Conservation (phyloP, 2,888 invertebrate genomes). For the Oscheius sp. region DNA sequence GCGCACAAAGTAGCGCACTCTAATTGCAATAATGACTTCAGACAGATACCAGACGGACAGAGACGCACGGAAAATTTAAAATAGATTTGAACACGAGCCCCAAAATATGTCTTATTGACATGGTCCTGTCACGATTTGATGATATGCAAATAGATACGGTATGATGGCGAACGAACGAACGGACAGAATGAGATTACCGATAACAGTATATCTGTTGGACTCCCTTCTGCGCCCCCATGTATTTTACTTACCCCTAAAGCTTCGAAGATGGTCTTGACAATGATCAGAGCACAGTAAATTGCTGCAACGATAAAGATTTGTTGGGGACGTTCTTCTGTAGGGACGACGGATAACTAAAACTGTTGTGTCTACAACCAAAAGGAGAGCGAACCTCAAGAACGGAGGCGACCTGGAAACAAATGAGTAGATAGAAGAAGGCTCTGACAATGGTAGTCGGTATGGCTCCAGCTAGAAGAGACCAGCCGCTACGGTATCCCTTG, state of each 20-base stretch:
- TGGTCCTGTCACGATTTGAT: too few relatives aligned
- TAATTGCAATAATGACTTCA: too few relatives aligned
- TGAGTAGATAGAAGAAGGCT: constrained; percentile 67
- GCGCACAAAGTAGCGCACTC: too few relatives aligned
- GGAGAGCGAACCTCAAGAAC: constrained; percentile 59
- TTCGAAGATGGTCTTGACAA: constrained; percentile 71
- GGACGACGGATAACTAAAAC: constrained; percentile 61
- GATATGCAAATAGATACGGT: too few relatives aligned
- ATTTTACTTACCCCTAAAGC: constrained; percentile 61
- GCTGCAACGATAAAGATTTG: constrained; percentile 66
- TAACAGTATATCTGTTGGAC: too few relatives aligned
- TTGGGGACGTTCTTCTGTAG: constrained; percentile 57
- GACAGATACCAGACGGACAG: too few relatives aligned
- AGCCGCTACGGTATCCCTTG: constrained; percentile 59
- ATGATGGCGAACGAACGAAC: too few relatives aligned
- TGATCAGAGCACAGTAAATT: constrained; percentile 68
- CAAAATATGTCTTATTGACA: too few relatives aligned
- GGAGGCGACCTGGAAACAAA: constrained; percentile 71
- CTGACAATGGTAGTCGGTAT: constrained; percentile 69
- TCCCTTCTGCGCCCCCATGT: too few relatives aligned
- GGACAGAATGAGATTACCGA: too few relatives aligned
- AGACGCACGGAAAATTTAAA: too few relatives aligned
- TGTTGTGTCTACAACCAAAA: background rate
- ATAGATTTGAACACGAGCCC: too few relatives aligned
- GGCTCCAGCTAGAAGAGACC: constrained; percentile 52